These are phyloP conservation scores for Chloroceryle amazona DNA, from an alignment of 2,797 vertebrate species.

Conservation along the genomic window DNA sequence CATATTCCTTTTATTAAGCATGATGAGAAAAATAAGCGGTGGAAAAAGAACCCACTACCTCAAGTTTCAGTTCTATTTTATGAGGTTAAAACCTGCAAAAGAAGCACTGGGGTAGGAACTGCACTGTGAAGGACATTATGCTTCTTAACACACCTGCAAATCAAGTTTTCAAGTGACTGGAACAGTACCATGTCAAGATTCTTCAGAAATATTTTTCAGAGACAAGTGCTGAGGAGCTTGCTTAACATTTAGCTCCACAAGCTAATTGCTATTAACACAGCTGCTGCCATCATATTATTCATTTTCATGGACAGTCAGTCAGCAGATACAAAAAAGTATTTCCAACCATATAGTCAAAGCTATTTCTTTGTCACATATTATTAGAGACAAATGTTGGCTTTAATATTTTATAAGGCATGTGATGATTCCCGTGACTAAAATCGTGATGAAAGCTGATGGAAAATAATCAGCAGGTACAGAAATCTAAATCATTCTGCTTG, in stretches of 20 bases:
- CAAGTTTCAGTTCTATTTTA: neutral
- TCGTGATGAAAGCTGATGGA: neutral
- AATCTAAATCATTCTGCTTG: neutral
- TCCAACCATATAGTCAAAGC: neutral
- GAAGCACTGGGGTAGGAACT: neutral
- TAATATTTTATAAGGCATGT: neutral
- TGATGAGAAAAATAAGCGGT: neutral
- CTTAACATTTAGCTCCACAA: neutral
- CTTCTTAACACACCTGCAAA: neutral
- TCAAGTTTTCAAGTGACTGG: neutral
- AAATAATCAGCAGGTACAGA: conserved; percentile 22
- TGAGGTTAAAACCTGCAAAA: neutral
- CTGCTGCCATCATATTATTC: neutral
- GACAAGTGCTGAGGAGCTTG: neutral
- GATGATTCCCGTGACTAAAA: neutral
- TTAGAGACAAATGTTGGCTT: neutral
- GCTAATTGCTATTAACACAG: neutral
- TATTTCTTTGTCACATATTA: neutral
- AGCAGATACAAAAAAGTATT: neutral
- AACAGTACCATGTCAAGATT: neutral
- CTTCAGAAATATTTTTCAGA: neutral
- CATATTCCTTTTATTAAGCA: neutral
- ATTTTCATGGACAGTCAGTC: neutral
- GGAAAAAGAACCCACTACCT: neutral
- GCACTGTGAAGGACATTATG: neutral